Percentiles rank a stretch among this genome's conserved stretches.
These are phyloP conservation scores for Druon quercuslanigerum DNA, from an alignment of 1,140 invertebrate species.

Conservation along the genomic window DNA sequence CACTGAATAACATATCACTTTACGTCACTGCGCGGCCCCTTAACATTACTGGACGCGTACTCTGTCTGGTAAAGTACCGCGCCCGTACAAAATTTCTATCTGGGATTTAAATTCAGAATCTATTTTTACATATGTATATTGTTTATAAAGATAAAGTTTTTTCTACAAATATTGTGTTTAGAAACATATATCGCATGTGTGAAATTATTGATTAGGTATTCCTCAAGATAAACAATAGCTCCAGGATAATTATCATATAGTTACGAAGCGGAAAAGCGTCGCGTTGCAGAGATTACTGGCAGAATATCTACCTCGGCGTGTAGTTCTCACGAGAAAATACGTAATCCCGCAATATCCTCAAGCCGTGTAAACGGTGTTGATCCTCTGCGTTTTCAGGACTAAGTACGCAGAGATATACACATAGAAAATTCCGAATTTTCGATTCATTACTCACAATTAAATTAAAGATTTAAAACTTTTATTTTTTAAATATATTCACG, in stretches of 20 bases:
- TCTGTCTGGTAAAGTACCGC: too few relatives aligned
- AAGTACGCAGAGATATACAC: background rate
- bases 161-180: too few relatives aligned
- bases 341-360: slow-evolving; percentile 14
- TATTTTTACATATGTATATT: too few relatives aligned
- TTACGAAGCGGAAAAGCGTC: slow-evolving; percentile 10
- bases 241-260: slow-evolving; percentile 12
- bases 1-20: too few relatives aligned
- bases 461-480: too few relatives aligned
- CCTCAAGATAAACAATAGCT: slow-evolving; percentile 20
- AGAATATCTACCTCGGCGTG: background rate
- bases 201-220: slow-evolving; percentile 7
- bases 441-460: background rate
- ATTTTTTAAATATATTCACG: too few relatives aligned
- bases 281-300: slow-evolving; percentile 6
- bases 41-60: too few relatives aligned
- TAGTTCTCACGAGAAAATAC: background rate
- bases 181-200: background rate
- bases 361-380: slow-evolving; percentile 5
- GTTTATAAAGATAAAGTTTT: too few relatives aligned
- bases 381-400: background rate
- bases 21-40: too few relatives aligned
- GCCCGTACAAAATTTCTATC: too few relatives aligned
- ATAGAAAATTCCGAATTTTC: background rate
- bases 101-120: too few relatives aligned